Conservation (phyloP, 37 sponge, comb jelly and placozoan species). For the Petrosia ficiformis region DNA sequence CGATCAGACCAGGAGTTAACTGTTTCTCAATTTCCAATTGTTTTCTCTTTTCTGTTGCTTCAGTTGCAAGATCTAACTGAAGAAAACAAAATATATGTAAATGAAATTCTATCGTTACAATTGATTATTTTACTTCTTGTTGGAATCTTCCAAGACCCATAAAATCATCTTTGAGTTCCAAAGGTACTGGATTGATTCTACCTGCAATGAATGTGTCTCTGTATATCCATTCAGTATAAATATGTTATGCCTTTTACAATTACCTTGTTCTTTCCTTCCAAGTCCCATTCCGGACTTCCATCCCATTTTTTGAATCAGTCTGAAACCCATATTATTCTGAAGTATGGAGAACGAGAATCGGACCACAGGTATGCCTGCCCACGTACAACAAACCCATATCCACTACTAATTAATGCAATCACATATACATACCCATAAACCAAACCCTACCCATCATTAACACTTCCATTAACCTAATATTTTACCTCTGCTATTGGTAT, state of each 20-base stretch:
- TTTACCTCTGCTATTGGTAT: conserved; percentile 61
- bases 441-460: background rate
- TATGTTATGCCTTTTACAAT: background rate
- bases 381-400: background rate
- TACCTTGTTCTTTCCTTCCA: conserved; percentile 74
- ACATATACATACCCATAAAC: background rate
- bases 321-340: conserved; percentile 81
- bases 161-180: conserved; percentile 73
- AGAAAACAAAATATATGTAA: background rate
- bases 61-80: conserved; percentile 74
- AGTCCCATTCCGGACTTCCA: conserved; percentile 77
- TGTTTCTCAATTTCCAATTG: conserved; percentile 84
- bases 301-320: conserved; percentile 76
- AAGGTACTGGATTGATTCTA: conserved; percentile 67
- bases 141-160: conserved; percentile 80
- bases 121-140: conserved; percentile 54
- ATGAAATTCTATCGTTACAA: background rate
- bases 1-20: conserved; percentile 60
- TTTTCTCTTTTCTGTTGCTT: conserved; percentile 81
- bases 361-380: conserved; percentile 42
- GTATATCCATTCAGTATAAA: background rate
- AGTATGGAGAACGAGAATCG: conserved; percentile 5
- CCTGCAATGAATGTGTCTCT: too few relatives aligned
- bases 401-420: background rate
- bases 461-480: background rate